Conservation (phyloP, 2,113 vertebrate genomes). For the Mus spicilegus region DNA sequence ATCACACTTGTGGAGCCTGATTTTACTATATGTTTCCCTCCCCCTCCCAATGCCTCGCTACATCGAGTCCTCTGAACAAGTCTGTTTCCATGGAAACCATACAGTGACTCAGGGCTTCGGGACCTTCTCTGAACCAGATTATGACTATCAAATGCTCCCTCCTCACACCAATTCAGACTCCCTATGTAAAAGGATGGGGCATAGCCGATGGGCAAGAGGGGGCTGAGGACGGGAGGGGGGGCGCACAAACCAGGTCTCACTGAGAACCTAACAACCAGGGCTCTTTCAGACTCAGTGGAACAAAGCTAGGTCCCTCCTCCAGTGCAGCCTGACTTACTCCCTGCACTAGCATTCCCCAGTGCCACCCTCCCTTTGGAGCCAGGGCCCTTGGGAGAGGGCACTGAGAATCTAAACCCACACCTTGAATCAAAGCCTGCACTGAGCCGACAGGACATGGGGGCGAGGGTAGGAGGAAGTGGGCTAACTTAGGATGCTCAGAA, state of each 20-base stretch:
- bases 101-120: conserved; percentile 91
- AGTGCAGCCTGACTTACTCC: background rate
- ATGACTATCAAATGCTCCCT: conserved; percentile 80
- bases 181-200: background rate
- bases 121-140: conserved; percentile 87
- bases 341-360: background rate
- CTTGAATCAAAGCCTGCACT: background rate
- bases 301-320: background rate
- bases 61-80: conserved; percentile 84
- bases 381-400: background rate
- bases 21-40: conserved; percentile 79
- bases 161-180: conserved; percentile 62
- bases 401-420: background rate
- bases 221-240: background rate
- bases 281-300: background rate
- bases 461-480: background rate
- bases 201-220: background rate
- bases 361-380: background rate
- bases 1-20: conserved; percentile 75
- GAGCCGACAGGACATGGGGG: background rate
- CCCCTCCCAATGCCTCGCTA: conserved; percentile 77
- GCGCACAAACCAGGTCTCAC: background rate
- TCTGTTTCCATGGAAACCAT: conserved; percentile 90
- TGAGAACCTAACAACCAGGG: background rate
- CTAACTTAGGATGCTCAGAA: background rate